Evolutionary conservation across 2,113 vertebrate species (phyloP).

Genomic region (Lepus timidus): DNA sequence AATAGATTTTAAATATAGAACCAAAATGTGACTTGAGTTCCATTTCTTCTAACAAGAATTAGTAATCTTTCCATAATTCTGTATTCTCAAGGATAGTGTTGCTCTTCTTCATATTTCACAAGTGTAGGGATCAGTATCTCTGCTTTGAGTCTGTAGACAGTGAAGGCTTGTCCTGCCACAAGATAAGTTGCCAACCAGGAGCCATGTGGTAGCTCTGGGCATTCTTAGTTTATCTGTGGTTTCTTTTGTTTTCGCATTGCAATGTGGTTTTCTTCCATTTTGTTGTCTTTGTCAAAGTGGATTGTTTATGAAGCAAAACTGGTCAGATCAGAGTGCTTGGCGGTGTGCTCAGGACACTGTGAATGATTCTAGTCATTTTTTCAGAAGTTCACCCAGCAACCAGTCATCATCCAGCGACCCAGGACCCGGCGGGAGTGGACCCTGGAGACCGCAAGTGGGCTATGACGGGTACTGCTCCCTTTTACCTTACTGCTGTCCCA

Average conservation of each 20-base stretch:
- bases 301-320: conserved; percentile 62
- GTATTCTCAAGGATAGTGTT: accelerated
- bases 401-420: conserved; percentile 98
- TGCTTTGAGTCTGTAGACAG: neutral
- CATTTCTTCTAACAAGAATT: neutral
- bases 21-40: neutral
- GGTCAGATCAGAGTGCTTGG: conserved; percentile 80
- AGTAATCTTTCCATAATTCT: neutral
- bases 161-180: neutral
- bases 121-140: neutral
- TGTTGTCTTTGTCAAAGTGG: conserved; percentile 13
- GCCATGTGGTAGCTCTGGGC: neutral
- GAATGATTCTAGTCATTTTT: conserved; percentile 88
- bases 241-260: no score
- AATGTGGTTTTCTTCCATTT: neutral
- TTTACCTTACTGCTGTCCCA: neutral
- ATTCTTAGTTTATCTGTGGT: no score
- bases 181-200: neutral
- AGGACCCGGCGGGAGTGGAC: conserved; percentile 93
- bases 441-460: conserved; percentile 95
- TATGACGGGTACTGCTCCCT: conserved; percentile 92
- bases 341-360: conserved; percentile 83
- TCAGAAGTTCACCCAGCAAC: conserved; percentile 98
- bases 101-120: neutral
- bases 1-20: neutral